phyloP scores from a whole-genome alignment of 2,797 vertebrate genomes.

The Oreochromis mossambicus region DNA sequence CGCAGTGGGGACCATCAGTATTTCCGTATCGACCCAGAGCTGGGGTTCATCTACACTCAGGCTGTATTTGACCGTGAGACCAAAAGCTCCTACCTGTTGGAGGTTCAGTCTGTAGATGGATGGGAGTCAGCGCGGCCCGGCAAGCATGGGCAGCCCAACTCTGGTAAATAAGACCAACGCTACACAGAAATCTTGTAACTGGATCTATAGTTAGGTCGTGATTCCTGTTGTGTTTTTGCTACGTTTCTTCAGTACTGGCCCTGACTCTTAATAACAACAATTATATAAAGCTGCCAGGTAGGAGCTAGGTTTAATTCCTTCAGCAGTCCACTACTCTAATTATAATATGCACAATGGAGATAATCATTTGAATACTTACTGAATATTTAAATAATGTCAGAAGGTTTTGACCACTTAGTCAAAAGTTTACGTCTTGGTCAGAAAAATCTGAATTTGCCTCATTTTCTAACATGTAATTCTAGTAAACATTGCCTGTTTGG shows the following conservation, averaged over 20 bases:
- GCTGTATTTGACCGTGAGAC: slow-evolving; percentile 86
- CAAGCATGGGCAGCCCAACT: slow-evolving; percentile 85
- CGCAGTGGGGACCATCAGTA: slow-evolving; percentile 81
- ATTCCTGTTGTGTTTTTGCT: neutral
- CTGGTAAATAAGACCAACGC: slow-evolving; percentile 69
- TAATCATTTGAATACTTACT: neutral
- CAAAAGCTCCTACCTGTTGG: slow-evolving; percentile 85
- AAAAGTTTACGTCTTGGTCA: neutral
- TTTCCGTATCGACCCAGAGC: slow-evolving; percentile 80
- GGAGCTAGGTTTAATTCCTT: neutral
- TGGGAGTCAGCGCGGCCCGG: slow-evolving; percentile 86
- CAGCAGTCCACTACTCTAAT: neutral
- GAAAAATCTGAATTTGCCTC: too few relatives aligned
- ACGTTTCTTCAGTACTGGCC: neutral
- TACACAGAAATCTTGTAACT: neutral
- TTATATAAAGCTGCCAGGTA: neutral
- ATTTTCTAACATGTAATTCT: too few relatives aligned
- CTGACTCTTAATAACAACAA: neutral
- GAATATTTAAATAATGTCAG: neutral
- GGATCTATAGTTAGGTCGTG: neutral
- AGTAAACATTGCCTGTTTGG: too few relatives aligned
- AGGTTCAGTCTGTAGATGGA: slow-evolving; percentile 84
- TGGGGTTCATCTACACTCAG: slow-evolving; percentile 82
- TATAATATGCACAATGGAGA: neutral
- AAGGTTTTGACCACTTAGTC: neutral